Conservation (phyloP, 2,888 invertebrate genomes). For the Deilephila elpenor region DNA sequence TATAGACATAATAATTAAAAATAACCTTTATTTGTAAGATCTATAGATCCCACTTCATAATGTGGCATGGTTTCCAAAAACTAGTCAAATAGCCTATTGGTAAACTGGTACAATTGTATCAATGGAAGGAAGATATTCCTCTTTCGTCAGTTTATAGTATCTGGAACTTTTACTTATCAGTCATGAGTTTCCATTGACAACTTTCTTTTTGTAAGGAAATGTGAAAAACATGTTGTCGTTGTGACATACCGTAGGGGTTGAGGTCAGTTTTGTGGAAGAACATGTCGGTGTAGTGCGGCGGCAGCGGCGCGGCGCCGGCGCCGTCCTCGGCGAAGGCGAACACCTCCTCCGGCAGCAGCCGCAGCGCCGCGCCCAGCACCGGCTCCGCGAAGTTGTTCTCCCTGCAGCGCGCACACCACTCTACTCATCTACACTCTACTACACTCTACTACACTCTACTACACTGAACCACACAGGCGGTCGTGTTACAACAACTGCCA, state of each 20-base stretch:
- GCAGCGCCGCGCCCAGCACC: conserved; percentile 52
- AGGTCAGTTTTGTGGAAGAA: conserved; percentile 37
- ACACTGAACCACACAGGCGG: no score
- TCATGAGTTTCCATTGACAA: background rate
- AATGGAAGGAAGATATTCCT: no score
- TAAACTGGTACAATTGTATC: no score
- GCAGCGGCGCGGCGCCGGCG: conserved; percentile 38
- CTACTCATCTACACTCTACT: background rate
- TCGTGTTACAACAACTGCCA: no score
- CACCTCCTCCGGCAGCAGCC: conserved; percentile 59
- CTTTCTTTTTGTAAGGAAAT: no score
- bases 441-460: no score
- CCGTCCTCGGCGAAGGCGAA: conserved; percentile 42
- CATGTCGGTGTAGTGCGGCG: conserved; percentile 28
- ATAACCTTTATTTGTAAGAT: no score
- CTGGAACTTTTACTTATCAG: background rate
- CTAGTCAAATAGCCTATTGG: no score
- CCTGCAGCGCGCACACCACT: conserved; percentile 38
- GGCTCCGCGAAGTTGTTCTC: conserved; percentile 47
- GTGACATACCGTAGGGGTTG: conserved; percentile 43
- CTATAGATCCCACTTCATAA: no score
- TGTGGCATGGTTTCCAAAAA: no score
- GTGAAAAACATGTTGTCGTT: background rate
- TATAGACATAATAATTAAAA: no score
- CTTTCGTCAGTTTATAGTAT: no score